These are phyloP conservation scores for Chironomus tentans DNA, from an alignment of 2,888 invertebrate genomes.

Conservation along the genomic window DNA sequence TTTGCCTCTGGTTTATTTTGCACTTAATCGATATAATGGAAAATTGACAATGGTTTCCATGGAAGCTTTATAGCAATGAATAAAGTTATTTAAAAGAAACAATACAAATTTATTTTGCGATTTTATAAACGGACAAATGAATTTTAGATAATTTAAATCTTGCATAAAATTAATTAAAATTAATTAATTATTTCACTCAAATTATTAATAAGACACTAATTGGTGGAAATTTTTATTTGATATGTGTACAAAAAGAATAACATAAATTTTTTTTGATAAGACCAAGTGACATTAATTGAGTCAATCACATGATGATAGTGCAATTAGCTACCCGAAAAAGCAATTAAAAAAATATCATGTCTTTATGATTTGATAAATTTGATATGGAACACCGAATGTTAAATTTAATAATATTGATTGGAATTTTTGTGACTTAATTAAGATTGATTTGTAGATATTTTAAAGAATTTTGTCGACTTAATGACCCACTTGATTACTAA, in stretches of 20 bases:
- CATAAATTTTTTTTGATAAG: neutral
- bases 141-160: too few species aligned
- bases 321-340: neutral
- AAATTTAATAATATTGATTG: neutral
- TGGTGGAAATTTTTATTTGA: too few species aligned
- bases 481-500: neutral
- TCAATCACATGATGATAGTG: neutral
- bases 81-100: neutral
- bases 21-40: neutral
- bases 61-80: neutral
- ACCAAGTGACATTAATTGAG: neutral
- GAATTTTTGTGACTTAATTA: constrained; percentile 2
- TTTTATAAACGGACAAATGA: too few species aligned
- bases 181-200: too few species aligned
- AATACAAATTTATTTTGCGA: neutral
- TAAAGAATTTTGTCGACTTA: neutral
- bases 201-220: too few species aligned
- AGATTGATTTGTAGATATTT: neutral
- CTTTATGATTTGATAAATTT: neutral
- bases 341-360: neutral
- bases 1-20: neutral
- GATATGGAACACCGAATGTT: neutral
- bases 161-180: too few species aligned
- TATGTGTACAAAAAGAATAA: neutral
- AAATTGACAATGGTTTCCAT: constrained; percentile 12